Conservation (phyloP, 2,888 invertebrate species). For the Cantharis nigra region DNA sequence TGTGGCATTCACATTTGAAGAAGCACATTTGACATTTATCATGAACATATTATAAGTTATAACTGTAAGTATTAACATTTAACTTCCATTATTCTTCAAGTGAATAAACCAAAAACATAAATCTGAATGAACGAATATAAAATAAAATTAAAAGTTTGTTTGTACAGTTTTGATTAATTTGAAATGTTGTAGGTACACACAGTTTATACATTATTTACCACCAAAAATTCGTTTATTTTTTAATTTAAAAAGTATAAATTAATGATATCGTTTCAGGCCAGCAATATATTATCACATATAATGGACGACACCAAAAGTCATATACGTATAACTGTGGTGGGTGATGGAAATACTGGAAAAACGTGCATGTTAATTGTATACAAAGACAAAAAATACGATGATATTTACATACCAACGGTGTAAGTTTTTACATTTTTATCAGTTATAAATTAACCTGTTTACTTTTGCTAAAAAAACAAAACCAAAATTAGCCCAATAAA, state of each 20-base stretch:
- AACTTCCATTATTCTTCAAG: background rate
- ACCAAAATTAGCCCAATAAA: background rate
- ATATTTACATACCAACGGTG: conserved; percentile 88
- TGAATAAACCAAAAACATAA: background rate
- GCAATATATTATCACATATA: background rate
- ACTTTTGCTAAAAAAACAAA: background rate
- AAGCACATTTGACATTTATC: background rate
- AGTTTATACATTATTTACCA: background rate
- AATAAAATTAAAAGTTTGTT: background rate
- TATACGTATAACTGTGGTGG: conserved; percentile 83
- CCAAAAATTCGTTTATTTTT: background rate
- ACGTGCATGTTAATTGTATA: conserved; percentile 76
- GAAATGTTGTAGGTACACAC: background rate
- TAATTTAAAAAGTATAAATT: background rate
- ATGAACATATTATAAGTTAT: background rate
- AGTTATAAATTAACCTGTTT: background rate
- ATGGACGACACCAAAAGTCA: conserved; percentile 23
- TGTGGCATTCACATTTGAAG: background rate
- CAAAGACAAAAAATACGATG: conserved; percentile 74
- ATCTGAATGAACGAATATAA: background rate
- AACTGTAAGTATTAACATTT: background rate
- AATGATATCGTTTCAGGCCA: background rate
- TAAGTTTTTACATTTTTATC: conserved; percentile 58
- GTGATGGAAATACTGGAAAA: conserved; percentile 90
- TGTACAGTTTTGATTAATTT: background rate